Conservation (phyloP, 2,113 vertebrate genomes). For the Fulica atra region DNA sequence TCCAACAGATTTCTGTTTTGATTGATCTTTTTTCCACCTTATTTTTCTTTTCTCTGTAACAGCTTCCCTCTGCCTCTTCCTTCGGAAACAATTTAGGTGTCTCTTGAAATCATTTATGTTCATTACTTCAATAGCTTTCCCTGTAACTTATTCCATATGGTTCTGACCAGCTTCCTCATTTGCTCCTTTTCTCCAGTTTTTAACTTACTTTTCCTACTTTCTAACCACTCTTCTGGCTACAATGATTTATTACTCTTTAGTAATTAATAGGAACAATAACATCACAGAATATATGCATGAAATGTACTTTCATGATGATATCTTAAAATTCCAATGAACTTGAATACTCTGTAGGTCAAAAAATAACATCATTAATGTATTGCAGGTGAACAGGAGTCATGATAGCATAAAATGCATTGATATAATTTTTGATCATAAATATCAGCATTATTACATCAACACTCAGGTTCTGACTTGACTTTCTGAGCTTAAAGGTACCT, state of each 20-base stretch:
- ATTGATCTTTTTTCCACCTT: constrained; percentile 58
- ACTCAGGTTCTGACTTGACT: not conserved
- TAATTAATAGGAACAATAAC: not conserved
- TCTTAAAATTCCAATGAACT: not conserved
- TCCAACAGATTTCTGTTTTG: constrained; percentile 8
- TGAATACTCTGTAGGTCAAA: not conserved
- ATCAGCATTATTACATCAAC: not conserved
- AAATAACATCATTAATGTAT: not conserved
- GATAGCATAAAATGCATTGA: not conserved
- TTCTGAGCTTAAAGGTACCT: not conserved
- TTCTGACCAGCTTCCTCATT: constrained; percentile 16
- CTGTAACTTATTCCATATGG: constrained; percentile 62
- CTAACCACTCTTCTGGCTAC: not conserved
- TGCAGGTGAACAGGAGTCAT: not conserved
- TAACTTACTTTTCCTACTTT: not conserved
- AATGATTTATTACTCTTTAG: not conserved
- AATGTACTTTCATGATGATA: not conserved
- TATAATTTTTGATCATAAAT: not conserved
- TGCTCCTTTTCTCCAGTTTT: constrained; percentile 14
- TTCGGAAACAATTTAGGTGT: constrained; percentile 29
- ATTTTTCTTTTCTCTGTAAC: constrained; percentile 23
- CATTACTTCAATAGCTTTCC: constrained; percentile 8
- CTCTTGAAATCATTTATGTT: constrained; percentile 45
- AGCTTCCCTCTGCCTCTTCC: constrained; percentile 27
- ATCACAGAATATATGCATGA: not conserved